Evolutionary conservation across 2,888 invertebrate genomes (phyloP).

Genomic region (Ophion ventricosus): DNA sequence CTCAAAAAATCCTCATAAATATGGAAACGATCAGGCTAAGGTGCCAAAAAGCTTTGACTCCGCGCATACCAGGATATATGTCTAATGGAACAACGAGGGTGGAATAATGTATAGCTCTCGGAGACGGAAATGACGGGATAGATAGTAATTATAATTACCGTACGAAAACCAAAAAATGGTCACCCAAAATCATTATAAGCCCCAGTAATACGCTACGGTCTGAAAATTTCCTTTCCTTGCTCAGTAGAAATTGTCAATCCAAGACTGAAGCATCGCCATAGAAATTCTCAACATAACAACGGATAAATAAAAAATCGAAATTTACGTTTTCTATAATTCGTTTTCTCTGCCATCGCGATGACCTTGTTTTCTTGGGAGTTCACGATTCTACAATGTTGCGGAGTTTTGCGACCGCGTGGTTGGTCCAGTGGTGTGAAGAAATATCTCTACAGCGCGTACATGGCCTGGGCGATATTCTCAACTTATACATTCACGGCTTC

Average conservation of each 20-base stretch:
- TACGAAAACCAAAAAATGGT: too few species aligned
- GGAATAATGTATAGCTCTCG: too few species aligned
- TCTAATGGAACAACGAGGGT: not conserved
- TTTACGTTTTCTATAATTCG: not conserved
- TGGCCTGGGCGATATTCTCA: slow-evolving; percentile 25
- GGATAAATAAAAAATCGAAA: not conserved
- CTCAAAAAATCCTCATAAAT: too few species aligned
- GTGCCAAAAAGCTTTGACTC: too few species aligned
- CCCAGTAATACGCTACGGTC: not conserved
- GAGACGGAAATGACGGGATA: not conserved
- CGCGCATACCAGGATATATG: not conserved
- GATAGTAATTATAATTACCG: not conserved
- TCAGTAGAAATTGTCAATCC: not conserved
- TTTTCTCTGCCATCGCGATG: slow-evolving; percentile 8
- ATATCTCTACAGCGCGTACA: slow-evolving; percentile 47
- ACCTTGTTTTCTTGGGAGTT: slow-evolving; percentile 43
- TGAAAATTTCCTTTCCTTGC: not conserved
- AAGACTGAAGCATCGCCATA: not conserved
- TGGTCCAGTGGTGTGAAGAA: slow-evolving; percentile 57
- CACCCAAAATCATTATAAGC: not conserved
- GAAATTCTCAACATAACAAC: not conserved
- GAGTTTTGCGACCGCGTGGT: slow-evolving; percentile 36
- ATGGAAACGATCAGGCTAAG: too few species aligned
- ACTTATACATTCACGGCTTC: slow-evolving; percentile 30
- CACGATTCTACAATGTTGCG: slow-evolving; percentile 44